phyloP scores from a whole-genome alignment of 2,888 invertebrate genomes.

The Tachystola acroxantha region DNA sequence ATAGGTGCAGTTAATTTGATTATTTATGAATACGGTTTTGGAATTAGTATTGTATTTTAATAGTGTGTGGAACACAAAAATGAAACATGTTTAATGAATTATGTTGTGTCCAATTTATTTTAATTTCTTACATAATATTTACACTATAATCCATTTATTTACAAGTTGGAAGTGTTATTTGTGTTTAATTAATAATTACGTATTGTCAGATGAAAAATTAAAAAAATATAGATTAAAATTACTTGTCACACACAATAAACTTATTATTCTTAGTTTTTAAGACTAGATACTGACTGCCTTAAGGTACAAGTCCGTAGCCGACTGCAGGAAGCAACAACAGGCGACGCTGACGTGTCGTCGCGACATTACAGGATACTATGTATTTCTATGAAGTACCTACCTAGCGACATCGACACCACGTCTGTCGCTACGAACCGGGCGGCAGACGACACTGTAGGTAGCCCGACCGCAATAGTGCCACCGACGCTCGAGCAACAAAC shows the following conservation, averaged over 20 bases:
- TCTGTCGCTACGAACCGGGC: no score
- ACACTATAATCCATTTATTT: constrained; percentile 6
- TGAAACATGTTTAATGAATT: constrained; percentile 5
- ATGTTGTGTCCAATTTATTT: constrained; percentile 8
- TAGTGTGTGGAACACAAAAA: background rate
- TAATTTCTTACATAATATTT: constrained; percentile 7
- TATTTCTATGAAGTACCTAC: no score
- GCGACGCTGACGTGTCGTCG: no score
- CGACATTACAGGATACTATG: no score
- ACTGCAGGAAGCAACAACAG: no score
- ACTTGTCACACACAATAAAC: background rate
- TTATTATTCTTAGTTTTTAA: background rate
- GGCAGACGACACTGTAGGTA: no score
- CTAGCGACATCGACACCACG: no score
- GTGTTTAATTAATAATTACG: constrained; percentile 1
- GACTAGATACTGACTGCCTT: no score
- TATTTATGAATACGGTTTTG: constrained; percentile 7
- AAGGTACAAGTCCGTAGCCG: no score
- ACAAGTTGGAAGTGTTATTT: constrained; percentile 7
- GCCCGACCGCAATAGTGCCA: no score
- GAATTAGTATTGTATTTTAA: constrained; percentile 1
- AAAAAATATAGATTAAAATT: constrained; percentile 11
- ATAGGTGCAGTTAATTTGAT: background rate
- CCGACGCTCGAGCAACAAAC: no score
- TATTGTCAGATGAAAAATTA: constrained; percentile 12